Conservation (phyloP, 2,113 vertebrate species). For the Gobius niger region DNA sequence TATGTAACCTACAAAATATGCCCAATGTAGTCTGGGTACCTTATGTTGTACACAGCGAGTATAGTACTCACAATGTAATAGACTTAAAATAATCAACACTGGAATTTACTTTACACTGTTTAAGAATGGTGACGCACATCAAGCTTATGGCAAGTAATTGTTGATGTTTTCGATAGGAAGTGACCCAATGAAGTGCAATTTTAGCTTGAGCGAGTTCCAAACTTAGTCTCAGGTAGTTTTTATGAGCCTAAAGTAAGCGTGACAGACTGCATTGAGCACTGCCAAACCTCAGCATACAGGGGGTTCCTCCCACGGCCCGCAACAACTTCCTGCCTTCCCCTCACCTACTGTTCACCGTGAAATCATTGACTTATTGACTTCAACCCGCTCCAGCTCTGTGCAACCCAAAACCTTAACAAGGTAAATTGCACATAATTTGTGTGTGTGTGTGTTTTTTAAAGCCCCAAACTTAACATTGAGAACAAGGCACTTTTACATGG, state of each 20-base stretch:
- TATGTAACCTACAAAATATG: too few species aligned
- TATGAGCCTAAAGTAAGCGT: slow-evolving; percentile 65
- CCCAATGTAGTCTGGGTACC: too few species aligned
- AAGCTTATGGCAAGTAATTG: too few species aligned
- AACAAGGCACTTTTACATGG: slow-evolving; percentile 34
- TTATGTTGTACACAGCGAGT: not conserved
- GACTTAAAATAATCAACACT: not conserved
- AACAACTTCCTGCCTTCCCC: slow-evolving; percentile 50
- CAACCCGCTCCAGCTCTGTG: slow-evolving; percentile 60
- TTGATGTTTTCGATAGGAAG: slow-evolving; percentile 57
- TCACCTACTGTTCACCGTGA: slow-evolving; percentile 63
- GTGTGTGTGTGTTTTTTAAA: slow-evolving; percentile 57
- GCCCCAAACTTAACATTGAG: slow-evolving; percentile 26
- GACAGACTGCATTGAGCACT: slow-evolving; percentile 49
- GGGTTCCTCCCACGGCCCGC: slow-evolving; percentile 42
- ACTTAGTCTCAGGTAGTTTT: slow-evolving; percentile 70
- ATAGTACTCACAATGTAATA: not conserved
- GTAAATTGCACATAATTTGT: slow-evolving; percentile 62
- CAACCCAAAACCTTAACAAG: slow-evolving; percentile 66
- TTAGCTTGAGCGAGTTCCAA: slow-evolving; percentile 49
- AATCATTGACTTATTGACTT: slow-evolving; percentile 60
- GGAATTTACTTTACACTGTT: not conserved
- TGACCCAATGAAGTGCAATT: slow-evolving; percentile 59
- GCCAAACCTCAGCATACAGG: slow-evolving; percentile 45
- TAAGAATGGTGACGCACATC: too few species aligned